A percentile compares a stretch with the other conserved stretches of the same genome.
Evolutionary conservation across 2,888 invertebrate species (phyloP).

Genomic region (Drosophila siamana): DNA sequence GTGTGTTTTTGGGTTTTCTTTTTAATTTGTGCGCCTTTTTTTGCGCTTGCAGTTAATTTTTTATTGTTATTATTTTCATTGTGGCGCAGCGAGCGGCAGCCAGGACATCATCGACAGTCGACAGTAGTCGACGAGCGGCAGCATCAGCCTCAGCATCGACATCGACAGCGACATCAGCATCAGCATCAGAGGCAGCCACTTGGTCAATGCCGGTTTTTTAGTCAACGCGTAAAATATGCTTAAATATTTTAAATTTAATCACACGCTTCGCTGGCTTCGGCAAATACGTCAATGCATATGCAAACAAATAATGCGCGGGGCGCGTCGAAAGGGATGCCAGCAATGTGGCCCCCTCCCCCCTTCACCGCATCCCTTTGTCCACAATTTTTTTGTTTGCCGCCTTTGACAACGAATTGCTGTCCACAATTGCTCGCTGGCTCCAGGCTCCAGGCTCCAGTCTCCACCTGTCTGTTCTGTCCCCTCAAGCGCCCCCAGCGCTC

Average conservation of each 20-base stretch:
- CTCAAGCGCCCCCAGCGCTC: background rate
- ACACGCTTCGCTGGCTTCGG: conserved; percentile 73
- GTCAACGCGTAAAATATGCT: conserved; percentile 80
- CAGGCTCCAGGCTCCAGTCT: too few relatives aligned
- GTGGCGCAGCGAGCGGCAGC: conserved; percentile 31
- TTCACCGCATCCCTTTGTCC: too few relatives aligned
- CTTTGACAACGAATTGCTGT: background rate
- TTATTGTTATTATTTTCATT: conserved; percentile 68
- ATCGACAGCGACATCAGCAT: background rate
- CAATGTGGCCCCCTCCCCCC: background rate
- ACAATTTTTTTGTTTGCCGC: background rate
- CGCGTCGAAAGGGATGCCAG: background rate
- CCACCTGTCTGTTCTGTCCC: background rate
- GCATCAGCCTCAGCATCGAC: background rate
- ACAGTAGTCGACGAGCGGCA: background rate
- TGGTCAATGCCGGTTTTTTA: conserved; percentile 69
- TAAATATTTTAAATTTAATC: conserved; percentile 80
- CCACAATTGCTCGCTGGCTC: background rate
- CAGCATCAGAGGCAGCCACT: conserved; percentile 29
- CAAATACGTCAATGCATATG: conserved; percentile 80
- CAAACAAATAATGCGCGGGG: conserved; percentile 69
- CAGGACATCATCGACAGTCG: conserved; percentile 2
- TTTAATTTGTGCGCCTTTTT: conserved; percentile 76
- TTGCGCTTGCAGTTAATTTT: conserved; percentile 64
- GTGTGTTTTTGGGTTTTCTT: conserved; percentile 63